A percentile compares a stretch with the other conserved stretches of the same genome.
phyloP scores from a whole-genome alignment of 2,888 invertebrate species.

The Slavum lentiscoides region DNA sequence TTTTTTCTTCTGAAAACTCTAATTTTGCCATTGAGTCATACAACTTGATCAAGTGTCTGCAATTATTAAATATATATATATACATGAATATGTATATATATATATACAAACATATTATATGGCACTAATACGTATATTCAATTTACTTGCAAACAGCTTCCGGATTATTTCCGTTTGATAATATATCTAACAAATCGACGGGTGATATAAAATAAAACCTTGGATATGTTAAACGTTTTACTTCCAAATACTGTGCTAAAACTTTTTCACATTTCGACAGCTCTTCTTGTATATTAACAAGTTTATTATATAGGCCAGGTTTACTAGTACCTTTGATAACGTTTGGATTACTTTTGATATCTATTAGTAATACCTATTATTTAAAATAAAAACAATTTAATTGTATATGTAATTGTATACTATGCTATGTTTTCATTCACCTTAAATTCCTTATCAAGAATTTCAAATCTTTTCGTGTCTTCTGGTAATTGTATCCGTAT shows the following conservation, averaged over 20 bases:
- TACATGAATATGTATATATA: neutral
- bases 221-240: constrained; percentile 89
- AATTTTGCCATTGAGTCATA: constrained; percentile 88
- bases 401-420: neutral
- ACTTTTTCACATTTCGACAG: constrained; percentile 90
- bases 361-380: constrained; percentile 68
- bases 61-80: neutral
- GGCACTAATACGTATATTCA: neutral
- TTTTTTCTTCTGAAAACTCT: constrained; percentile 71
- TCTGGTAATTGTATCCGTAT: constrained; percentile 88
- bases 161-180: constrained; percentile 82
- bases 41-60: constrained; percentile 81
- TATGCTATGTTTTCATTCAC: constrained; percentile 58
- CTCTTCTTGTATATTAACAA: constrained; percentile 73
- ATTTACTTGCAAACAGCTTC: constrained; percentile 68
- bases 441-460: constrained; percentile 83
- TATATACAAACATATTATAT: neutral
- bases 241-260: constrained; percentile 90
- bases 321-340: constrained; percentile 84
- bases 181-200: constrained; percentile 82
- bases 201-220: constrained; percentile 95
- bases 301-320: constrained; percentile 71
- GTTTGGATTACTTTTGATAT: constrained; percentile 76
- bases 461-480: constrained; percentile 86
- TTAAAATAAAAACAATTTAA: neutral